Conservation (phyloP, 2,888 invertebrate species). For the Rhodophaea formosa region DNA sequence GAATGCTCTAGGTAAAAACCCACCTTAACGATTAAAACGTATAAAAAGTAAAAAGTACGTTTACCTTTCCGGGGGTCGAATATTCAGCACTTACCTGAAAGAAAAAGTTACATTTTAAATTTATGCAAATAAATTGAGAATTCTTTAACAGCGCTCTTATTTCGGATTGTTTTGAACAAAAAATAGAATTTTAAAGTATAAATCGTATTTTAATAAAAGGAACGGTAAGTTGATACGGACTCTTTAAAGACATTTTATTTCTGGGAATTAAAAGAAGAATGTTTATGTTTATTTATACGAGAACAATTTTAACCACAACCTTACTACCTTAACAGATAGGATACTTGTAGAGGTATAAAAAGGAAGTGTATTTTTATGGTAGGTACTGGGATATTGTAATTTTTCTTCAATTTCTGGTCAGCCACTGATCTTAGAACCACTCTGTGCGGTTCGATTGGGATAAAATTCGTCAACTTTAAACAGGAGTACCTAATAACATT, state of each 20-base stretch:
- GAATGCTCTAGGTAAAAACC: too few species aligned
- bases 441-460: too few species aligned
- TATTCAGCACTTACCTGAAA: slow-evolving; percentile 43
- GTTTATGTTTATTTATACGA: too few species aligned
- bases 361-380: too few species aligned
- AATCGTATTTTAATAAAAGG: background rate
- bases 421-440: too few species aligned
- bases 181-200: slow-evolving; percentile 8
- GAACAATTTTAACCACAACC: too few species aligned
- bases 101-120: slow-evolving; percentile 26
- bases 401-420: too few species aligned
- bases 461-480: too few species aligned
- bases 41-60: background rate
- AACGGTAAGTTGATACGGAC: background rate
- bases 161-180: background rate
- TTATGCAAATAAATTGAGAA: slow-evolving; percentile 22
- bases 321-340: too few species aligned
- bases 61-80: slow-evolving; percentile 16
- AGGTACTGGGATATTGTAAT: too few species aligned
- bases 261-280: background rate
- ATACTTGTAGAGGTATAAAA: too few species aligned
- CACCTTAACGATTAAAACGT: background rate
- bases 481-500: too few species aligned
- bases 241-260: background rate
- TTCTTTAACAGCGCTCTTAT: slow-evolving; percentile 16